Base-by-base conservation (phyloP, 2,797 vertebrate species). In the Sebastes nivosus region DNA sequence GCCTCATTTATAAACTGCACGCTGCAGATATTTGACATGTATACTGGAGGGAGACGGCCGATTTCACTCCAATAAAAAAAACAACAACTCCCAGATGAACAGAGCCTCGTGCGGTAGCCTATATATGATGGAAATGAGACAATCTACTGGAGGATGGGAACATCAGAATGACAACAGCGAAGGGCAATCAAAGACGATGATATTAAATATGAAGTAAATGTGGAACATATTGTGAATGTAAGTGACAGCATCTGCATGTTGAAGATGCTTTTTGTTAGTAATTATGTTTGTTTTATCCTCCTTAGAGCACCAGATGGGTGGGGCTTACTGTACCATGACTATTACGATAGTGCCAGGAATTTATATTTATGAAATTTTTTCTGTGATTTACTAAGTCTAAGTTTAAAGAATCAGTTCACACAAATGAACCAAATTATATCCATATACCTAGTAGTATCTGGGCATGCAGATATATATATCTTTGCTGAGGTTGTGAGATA, bases 1-100 rank as follows among this genome's bases (percentile, higher is more conserved):
- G 50, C 83, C 88, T 91, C 74, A 90, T 91, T 92, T 87, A 92
- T 77, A 80, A 82, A 81, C 68, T 61, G 75, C 72, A 55, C 11
- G 80, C 71, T 73, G 83, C 83, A 81, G 80, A 59, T 67, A 22
- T 80, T 52, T 86, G 82, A 91, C 42, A 29, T 71, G 75, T 18
- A 77, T 65, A 80, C 66, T 29, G 64, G 75, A 80, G 83, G 61
- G 72, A 87, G 63, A 58, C 75, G 63, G 72, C 12, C 4, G 29
- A 77, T 80, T 80, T 72, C 77, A 64, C 63, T 8, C 57, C 78
- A 79, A 82, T 76, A 75, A 60, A 59, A 75, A 76, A 69, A 86
- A 71, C 6, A 32, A 70, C 52, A 68, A 70, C 55, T 75, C 86
- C 80, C 71, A 58, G 30, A 42, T 59, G 73, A 87, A 80, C 78